Conservation (phyloP, 1,140 invertebrate species). For the Phocides pigmalion region DNA sequence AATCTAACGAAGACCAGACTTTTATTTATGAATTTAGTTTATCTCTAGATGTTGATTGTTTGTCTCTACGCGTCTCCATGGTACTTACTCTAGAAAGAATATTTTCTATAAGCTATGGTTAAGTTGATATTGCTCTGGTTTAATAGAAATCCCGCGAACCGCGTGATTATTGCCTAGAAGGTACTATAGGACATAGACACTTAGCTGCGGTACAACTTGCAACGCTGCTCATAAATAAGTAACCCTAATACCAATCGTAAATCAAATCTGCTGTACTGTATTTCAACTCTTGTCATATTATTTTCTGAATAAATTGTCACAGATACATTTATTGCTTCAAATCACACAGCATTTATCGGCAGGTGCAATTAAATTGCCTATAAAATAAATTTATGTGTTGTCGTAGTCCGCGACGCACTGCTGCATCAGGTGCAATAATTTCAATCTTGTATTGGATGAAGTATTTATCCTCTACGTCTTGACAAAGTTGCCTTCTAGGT, state of each 20-base stretch:
- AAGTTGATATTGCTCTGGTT: no score
- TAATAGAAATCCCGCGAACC: no score
- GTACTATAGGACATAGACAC: background rate
- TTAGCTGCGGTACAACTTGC: background rate
- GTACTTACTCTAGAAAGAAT: no score
- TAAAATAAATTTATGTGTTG: slow-evolving; percentile 23
- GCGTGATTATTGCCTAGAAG: no score
- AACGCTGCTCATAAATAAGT: slow-evolving; percentile 19
- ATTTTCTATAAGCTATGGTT: no score
- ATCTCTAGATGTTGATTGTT: no score
- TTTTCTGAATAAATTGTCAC: slow-evolving; percentile 33
- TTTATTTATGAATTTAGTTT: no score
- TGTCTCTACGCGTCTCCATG: no score
- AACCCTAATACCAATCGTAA: slow-evolving; percentile 13
- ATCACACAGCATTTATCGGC: slow-evolving; percentile 30
- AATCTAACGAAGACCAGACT: no score
- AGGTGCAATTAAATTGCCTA: slow-evolving; percentile 30
- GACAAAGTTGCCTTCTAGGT: no score
- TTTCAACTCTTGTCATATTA: slow-evolving; percentile 34
- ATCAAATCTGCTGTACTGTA: slow-evolving; percentile 23
- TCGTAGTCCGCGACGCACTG: background rate
- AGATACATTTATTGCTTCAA: slow-evolving; percentile 33
- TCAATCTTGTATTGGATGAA: background rate
- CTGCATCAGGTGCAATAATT: slow-evolving; percentile 17
- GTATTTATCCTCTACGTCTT: no score